Evolutionary conservation across 2,113 vertebrate species (phyloP), one percentile per base, ranked within the genome.

Genomic region (Trogon surrucura): DNA sequence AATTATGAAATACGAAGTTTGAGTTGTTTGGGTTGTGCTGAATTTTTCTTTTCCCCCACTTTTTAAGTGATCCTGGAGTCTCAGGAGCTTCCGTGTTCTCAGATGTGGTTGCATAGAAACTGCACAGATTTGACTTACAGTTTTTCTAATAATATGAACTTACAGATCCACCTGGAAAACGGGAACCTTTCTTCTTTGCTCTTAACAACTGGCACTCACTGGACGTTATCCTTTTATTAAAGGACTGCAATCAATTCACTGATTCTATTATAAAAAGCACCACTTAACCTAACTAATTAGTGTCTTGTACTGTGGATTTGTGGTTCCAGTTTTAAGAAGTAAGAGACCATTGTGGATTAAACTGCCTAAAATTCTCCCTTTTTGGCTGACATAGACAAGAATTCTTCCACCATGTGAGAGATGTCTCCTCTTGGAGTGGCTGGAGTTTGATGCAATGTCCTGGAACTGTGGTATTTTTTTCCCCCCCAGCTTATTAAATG

Each of bases 111-210:
- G 74, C 61, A 53, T 47, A 97, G 94, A 97, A 96, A 95, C 80
- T 91, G 88, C 93, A 96, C 95, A 91, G 88, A 96, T 96, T 85
- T 95, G 83, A 97, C 93, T 96, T 94, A 64, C 9, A 50, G 74
- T 94, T 80, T 78, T 91, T 91, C 82, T 96, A 95, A 87, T 69
- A 44, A 88, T 93, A 85, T 7, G 78, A 95, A 93, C 70, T 96
- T 96, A 88, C 6, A 83, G 91, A 96, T 93, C 57, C 89, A 45
- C 71, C 41, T 93, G 92, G 90, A 95, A 97, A 96, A 89, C 23
- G 88, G 89, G 79, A 93, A 89, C 75, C 66, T 93, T 89, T 78
- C 88, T 91, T 97, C 91, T 96, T 92, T 80, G 80, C 91, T 95
- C 79, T 94, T 88, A 85, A 74, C 74, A 92, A 89, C 93, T 96